Conservation (phyloP, 1,140 invertebrate species). For the Ceratitis capitata region DNA sequence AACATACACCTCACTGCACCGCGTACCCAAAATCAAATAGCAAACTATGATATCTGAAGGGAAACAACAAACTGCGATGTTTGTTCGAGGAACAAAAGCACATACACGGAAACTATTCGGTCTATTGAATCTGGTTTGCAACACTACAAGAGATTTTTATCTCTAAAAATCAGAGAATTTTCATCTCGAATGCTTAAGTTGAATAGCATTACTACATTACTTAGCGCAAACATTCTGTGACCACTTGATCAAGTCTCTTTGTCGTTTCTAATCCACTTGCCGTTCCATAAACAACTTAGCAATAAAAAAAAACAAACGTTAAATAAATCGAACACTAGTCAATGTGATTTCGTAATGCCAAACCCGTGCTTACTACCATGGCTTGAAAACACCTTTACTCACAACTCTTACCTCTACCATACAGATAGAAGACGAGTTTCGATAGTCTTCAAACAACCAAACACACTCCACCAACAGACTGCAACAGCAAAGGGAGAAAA, state of each 20-base stretch:
- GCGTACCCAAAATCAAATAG: no score
- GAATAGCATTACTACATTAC: no score
- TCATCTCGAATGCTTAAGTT: no score
- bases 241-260: background rate
- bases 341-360: background rate
- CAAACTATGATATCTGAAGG: no score
- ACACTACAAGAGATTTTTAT: no score
- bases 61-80: no score
- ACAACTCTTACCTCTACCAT: background rate
- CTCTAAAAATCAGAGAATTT: no score
- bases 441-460: background rate
- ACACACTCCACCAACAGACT: background rate
- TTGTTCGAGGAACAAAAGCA: no score
- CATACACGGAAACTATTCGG: no score
- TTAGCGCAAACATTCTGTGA: no score
- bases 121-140: no score
- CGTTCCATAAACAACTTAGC: background rate
- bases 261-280: background rate
- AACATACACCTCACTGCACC: no score
- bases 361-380: background rate
- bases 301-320: background rate
- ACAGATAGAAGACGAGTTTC: background rate
- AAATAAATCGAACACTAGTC: background rate
- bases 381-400: background rate
- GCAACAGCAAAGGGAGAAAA: background rate